A percentile compares a stretch with the other conserved stretches of the same genome.
phyloP scores from a whole-genome alignment of 2,113 vertebrate genomes.

The Delphinapterus leucas region DNA sequence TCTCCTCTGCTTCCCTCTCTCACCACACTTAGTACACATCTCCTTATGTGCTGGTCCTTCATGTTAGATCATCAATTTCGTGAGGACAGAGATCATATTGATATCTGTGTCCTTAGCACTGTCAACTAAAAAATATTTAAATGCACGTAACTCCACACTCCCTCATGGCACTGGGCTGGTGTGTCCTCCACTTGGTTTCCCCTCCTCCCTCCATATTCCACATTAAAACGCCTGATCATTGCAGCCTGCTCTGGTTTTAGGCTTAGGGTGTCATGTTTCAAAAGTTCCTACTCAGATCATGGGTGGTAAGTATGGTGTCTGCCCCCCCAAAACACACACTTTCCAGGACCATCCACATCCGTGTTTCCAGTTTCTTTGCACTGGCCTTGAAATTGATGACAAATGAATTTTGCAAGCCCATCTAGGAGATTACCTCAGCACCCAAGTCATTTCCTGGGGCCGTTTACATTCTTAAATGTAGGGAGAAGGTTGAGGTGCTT shows the following conservation, averaged over 20 bases:
- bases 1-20: neutral
- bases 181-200: neutral
- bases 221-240: neutral
- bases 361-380: conserved; percentile 55
- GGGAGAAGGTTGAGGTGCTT: conserved; percentile 11
- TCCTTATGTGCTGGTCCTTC: neutral
- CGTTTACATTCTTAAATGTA: conserved; percentile 66
- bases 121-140: neutral
- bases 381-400: conserved; percentile 53
- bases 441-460: conserved; percentile 69
- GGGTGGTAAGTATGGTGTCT: neutral
- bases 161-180: neutral
- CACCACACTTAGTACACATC: neutral
- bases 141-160: neutral
- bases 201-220: neutral
- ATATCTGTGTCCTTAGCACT: neutral
- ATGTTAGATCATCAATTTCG: neutral
- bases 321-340: neutral
- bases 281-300: conserved; percentile 30
- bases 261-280: neutral
- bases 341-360: conserved; percentile 5
- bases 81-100: neutral
- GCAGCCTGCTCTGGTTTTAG: neutral
- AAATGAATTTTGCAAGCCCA: conserved; percentile 61
- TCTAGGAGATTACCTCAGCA: conserved; percentile 77